phyloP scores from a whole-genome alignment of 2,113 vertebrate genomes.

The Campylomormyrus tamandua region DNA sequence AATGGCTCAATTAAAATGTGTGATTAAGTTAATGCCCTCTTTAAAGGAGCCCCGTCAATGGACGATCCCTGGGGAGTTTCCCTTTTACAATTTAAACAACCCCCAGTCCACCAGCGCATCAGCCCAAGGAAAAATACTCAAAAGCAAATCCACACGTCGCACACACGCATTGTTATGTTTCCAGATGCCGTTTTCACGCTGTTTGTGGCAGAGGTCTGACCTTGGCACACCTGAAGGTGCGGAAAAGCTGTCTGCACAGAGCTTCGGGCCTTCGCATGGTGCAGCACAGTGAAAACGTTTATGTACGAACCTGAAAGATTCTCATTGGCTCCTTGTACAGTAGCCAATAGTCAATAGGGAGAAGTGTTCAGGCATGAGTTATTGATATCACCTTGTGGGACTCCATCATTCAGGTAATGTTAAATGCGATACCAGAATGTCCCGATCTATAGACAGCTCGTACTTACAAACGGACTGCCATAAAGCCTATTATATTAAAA shows the following conservation, averaged over 20 bases:
- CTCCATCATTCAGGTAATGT: background rate
- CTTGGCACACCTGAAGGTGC: background rate
- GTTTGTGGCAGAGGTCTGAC: background rate
- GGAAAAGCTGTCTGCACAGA: background rate
- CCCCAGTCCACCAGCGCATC: slow-evolving; percentile 11
- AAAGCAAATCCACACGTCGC: background rate
- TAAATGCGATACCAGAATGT: background rate
- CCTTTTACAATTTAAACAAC: slow-evolving; percentile 23
- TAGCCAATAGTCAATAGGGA: background rate
- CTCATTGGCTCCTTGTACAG: background rate
- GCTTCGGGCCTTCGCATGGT: background rate
- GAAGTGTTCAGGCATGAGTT: background rate
- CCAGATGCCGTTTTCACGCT: background rate
- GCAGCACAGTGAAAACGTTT: no score
- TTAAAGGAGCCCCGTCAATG: slow-evolving; percentile 35
- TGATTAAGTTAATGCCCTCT: slow-evolving; percentile 19
- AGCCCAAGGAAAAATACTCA: background rate
- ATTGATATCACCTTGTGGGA: background rate
- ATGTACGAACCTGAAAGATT: background rate
- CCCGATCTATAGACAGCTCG: background rate
- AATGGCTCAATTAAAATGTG: slow-evolving; percentile 22
- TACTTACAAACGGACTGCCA: background rate
- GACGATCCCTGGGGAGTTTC: slow-evolving; percentile 38
- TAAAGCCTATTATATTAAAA: background rate
- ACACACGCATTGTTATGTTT: background rate